Evolutionary conservation across 2,888 invertebrate species (phyloP), one percentile per base, ranked within the genome.

Genomic region (Elegia similella): DNA sequence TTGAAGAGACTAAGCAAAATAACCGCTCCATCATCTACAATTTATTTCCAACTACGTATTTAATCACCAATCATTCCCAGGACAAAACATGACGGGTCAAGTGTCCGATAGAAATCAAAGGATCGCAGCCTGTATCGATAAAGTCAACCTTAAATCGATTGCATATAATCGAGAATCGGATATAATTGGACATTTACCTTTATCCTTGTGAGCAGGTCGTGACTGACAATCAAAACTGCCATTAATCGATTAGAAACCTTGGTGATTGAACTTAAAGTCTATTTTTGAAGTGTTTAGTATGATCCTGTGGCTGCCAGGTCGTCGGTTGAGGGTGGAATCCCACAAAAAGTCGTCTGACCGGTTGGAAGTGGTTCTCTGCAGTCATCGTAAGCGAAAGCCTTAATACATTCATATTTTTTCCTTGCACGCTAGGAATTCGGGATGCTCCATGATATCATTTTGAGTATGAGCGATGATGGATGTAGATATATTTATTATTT

Each of bases 61-160:
- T 71, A 80, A 84, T 84, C 81, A 73, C 78, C 75, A 68, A 82
- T 80, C 83, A 84, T 87, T 88, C 88, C 77, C 88, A 86, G 87
- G 87, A 82, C 83, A 83, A 78, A 72, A 76, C 83, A 82, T 84
- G 84, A 86, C 85, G 84, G 88, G 88, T 88, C 87, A 87, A 84
- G 80, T 73, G 74, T 70, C 78, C 78, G 86, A 88, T 87, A 84
- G 84, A 81, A 85, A 88, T 87, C 86, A 79, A 78, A 80, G 68
- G 78, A 82, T 23, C 23, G 23, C 23, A 81, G 81, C 72, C 66
- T 23, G 46, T 7, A 48, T 34, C 23, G 17, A 17, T 16, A 63
- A 65, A 58, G 42, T 55, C 1, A 82, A 70, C 73, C 62, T 59
- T 73, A 72, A 42, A 0, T 0, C 1, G 6, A 15, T 15, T 0